Percentiles rank a stretch among this genome's conserved stretches.
phyloP scores from a whole-genome alignment of 2,113 vertebrate species.

The Corythornis madagascariensis region DNA sequence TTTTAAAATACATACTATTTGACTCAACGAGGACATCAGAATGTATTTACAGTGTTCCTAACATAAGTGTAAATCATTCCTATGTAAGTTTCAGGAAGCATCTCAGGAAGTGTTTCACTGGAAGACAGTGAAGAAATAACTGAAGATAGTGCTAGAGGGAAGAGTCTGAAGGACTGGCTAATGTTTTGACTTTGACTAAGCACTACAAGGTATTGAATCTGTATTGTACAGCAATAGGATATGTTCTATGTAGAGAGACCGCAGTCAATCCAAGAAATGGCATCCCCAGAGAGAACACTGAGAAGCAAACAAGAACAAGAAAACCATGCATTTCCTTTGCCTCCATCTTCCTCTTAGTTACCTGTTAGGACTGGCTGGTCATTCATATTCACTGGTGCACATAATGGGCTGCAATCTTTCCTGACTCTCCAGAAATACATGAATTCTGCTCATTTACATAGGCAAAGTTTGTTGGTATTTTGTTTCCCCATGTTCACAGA shows the following conservation, averaged over 20 bases:
- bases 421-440: not conserved
- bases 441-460: not conserved
- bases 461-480: not conserved
- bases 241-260: not conserved
- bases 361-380: not conserved
- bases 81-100: not conserved
- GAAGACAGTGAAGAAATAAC: not conserved
- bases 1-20: not conserved
- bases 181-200: not conserved
- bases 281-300: not conserved
- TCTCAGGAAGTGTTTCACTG: too few species aligned
- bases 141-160: not conserved
- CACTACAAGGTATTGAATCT: not conserved
- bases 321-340: not conserved
- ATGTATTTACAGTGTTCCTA: not conserved
- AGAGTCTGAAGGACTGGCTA: not conserved
- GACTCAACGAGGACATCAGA: not conserved
- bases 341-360: not conserved
- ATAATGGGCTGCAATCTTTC: not conserved
- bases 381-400: not conserved
- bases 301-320: not conserved
- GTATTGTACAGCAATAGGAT: not conserved
- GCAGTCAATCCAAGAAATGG: not conserved
- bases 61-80: not conserved
- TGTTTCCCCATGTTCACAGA: not conserved